Conservation (phyloP, 2,888 invertebrate species). For the Plutella xylostella region DNA sequence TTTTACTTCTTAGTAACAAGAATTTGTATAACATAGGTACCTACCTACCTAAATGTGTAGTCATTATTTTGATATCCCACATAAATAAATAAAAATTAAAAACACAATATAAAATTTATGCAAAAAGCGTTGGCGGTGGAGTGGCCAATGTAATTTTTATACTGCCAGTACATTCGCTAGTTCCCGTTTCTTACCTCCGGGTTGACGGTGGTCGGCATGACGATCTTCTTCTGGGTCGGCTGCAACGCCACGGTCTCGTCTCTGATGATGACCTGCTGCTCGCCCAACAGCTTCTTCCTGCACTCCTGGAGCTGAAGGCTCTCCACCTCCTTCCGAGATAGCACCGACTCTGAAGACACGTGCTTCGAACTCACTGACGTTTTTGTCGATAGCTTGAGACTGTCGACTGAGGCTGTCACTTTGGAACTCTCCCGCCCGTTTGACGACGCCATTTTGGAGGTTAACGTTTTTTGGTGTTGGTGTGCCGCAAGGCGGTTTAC, state of each 20-base stretch:
- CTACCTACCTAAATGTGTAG: too few relatives aligned
- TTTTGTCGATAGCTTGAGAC: conserved; percentile 58
- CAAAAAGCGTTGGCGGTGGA: too few relatives aligned
- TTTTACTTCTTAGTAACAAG: too few relatives aligned
- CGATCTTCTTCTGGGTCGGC: conserved; percentile 63
- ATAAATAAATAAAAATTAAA: too few relatives aligned
- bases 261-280: conserved; percentile 59
- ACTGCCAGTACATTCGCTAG: too few relatives aligned
- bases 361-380: conserved; percentile 56
- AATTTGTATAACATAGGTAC: too few relatives aligned
- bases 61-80: too few relatives aligned
- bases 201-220: conserved; percentile 58
- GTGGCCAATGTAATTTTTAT: too few relatives aligned
- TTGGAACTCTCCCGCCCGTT: conserved; percentile 55
- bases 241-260: conserved; percentile 58
- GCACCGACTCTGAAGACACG: conserved; percentile 59
- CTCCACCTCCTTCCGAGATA: conserved; percentile 59
- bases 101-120: too few relatives aligned
- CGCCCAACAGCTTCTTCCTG: conserved; percentile 57
- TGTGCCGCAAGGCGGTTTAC: not conserved
- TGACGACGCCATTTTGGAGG: conserved; percentile 47
- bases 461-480: not conserved
- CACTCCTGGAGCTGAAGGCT: conserved; percentile 62
- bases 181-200: conserved; percentile 41
- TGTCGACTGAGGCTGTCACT: conserved; percentile 59